Evolutionary conservation across 23 tunicate genomes (phyloP).

Genomic region (Oikopleura vanhoeffeni): DNA sequence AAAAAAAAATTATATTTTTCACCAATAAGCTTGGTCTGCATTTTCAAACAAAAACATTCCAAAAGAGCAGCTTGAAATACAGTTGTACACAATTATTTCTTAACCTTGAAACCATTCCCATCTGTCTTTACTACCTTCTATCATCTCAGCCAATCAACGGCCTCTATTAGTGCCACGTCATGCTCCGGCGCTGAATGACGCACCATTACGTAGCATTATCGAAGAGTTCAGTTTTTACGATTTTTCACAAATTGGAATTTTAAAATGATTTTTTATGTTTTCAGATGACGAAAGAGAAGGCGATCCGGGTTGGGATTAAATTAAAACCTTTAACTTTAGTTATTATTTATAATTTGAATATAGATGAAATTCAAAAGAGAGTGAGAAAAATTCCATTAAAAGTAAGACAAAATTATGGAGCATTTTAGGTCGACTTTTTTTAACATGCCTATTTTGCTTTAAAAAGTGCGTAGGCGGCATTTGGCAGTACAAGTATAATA

Average conservation of each 20-base stretch:
- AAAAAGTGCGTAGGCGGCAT: too few species aligned
- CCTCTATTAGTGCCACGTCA: background rate
- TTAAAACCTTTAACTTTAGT: background rate
- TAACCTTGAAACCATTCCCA: background rate
- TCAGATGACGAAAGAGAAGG: background rate
- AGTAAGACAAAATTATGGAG: too few species aligned
- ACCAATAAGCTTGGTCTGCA: too few species aligned
- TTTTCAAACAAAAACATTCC: too few species aligned
- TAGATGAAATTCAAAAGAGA: background rate
- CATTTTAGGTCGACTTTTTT: too few species aligned
- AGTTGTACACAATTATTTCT: too few species aligned
- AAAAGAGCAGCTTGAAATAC: too few species aligned
- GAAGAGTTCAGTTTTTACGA: background rate
- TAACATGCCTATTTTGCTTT: too few species aligned
- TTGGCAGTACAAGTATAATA: too few species aligned
- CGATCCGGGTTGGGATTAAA: background rate
- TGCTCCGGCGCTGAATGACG: background rate
- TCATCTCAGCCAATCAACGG: background rate
- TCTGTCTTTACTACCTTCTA: background rate
- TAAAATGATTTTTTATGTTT: background rate
- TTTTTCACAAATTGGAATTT: background rate
- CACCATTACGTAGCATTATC: background rate
- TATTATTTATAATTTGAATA: background rate
- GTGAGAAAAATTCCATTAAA: background rate
- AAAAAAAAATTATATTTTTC: too few species aligned